phyloP scores from a whole-genome alignment of 2,888 invertebrate genomes.

The Zygaena filipendulae region DNA sequence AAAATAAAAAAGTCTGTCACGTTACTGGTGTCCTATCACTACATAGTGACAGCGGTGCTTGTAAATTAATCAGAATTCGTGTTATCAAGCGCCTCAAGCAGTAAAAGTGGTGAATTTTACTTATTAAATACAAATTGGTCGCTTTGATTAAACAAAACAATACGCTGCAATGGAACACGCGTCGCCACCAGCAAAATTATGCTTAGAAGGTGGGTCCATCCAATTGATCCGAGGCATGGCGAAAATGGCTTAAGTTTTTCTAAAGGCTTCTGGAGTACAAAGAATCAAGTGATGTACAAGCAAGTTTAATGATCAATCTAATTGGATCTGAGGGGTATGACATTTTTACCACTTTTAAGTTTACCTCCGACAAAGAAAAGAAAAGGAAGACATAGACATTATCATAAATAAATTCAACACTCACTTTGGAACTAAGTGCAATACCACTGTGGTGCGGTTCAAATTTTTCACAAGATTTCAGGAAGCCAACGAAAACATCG shows the following conservation, averaged over 20 bases:
- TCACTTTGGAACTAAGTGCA: conserved; percentile 17
- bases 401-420: conserved; percentile 15
- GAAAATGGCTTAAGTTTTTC: conserved; percentile 13
- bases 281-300: conserved; percentile 12
- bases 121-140: too few species aligned
- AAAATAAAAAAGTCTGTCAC: too few species aligned
- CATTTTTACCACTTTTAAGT: conserved; percentile 15
- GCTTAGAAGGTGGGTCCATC: too few species aligned
- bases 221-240: conserved; percentile 16
- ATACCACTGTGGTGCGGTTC: conserved; percentile 14
- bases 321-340: conserved; percentile 19
- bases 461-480: conserved; percentile 18
- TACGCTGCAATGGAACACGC: conserved; percentile 4
- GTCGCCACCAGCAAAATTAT: conserved; percentile 4
- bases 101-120: too few species aligned
- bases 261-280: conserved; percentile 17
- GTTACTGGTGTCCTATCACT: too few species aligned
- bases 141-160: too few species aligned
- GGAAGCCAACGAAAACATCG: conserved; percentile 15
- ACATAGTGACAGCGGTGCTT: too few species aligned
- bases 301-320: too few species aligned
- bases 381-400: conserved; percentile 11
- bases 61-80: too few species aligned
- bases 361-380: conserved; percentile 7
- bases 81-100: too few species aligned